These are phyloP conservation scores for Chaetodon trifasciatus DNA, from an alignment of 2,797 vertebrate species.

Conservation along the genomic window DNA sequence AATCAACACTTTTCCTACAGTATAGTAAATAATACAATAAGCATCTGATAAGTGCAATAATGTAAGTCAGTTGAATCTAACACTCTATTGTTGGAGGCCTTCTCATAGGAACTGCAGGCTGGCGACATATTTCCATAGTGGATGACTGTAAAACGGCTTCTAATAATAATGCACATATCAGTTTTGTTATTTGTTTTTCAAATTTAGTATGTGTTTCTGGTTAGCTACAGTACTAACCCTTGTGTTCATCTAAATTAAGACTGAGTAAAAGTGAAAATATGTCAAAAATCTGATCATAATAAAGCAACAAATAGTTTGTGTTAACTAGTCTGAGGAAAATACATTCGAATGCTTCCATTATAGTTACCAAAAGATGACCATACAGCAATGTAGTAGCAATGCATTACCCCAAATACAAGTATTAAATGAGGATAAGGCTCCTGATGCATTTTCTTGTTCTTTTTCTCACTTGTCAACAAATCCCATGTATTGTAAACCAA, in stretches of 20 bases:
- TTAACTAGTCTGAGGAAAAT: constrained; percentile 52
- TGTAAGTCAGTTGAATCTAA: background rate
- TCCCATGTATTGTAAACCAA: constrained; percentile 10
- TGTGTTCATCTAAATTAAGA: constrained; percentile 3
- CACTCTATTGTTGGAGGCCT: background rate
- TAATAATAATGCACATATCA: background rate
- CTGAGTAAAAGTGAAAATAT: constrained; percentile 21
- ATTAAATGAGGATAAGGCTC: constrained; percentile 16
- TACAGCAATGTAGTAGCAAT: constrained; percentile 39
- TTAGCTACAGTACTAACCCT: background rate
- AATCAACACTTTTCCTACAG: background rate
- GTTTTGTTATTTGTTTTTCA: background rate
- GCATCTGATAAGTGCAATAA: background rate
- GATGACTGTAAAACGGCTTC: constrained; percentile 4
- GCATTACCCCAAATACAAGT: constrained; percentile 18
- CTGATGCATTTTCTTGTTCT: background rate
- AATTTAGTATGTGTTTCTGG: background rate
- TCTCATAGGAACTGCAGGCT: constrained; percentile 2
- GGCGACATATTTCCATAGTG: background rate
- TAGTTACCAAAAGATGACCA: constrained; percentile 26
- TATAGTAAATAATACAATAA: background rate
- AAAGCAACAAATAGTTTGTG: constrained; percentile 20
- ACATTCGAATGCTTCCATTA: constrained; percentile 75
- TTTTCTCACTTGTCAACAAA: constrained; percentile 28
- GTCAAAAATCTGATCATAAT: constrained; percentile 28